Base-by-base conservation (phyloP, 2,797 vertebrate species). In the Eidolon dupreanum region DNA sequence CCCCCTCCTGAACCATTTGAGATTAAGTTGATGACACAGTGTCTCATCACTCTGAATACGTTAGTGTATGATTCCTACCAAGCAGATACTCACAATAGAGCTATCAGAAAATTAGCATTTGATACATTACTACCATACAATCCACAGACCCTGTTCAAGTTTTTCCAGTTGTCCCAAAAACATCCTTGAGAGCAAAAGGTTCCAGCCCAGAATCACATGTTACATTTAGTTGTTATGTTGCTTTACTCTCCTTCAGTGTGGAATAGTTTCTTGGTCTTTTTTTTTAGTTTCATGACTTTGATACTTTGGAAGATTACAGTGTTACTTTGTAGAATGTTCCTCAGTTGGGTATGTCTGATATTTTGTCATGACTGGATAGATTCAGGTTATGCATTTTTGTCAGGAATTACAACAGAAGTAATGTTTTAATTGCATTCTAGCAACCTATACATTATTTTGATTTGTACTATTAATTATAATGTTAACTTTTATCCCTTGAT, bases 331-430 rank as follows among this genome's bases (percentile, higher is more conserved):
- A 88, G 73, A 71, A 73, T 90, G 22, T 65, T 71, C 49, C 49
- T 61, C 63, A 75, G 0, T 77, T 79, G 31, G 22, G 57, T 90
- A 65, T 79, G 57, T 79, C 38, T 43, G 63, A 46, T 88, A 88
- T n/a, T 55, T 84, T 31, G 41, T 53, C 31, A n/a, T 66, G 66
- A 66, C 46, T 73, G 51, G 36, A 70, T 77, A 33, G 19, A 65
- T 71, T 91, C 36, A 53, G 70, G 49, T 78, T 90, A 77, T 65
- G 7, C 46, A 49, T 75, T 96, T 77, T 83, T 94, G 68, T 96
- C 66, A 78, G 77, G 36, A 88, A 77, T 77, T 75, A 91, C 43
- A 77, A 71, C 24, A 24, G 49, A 96, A 84, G 55, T 59, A 38
- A 77, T 87, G 13, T 68, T 89, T 77, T 90, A 82, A 83, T 36